Evolutionary conservation across 1,140 invertebrate genomes (phyloP).

Genomic region (Euglossa dilemma): DNA sequence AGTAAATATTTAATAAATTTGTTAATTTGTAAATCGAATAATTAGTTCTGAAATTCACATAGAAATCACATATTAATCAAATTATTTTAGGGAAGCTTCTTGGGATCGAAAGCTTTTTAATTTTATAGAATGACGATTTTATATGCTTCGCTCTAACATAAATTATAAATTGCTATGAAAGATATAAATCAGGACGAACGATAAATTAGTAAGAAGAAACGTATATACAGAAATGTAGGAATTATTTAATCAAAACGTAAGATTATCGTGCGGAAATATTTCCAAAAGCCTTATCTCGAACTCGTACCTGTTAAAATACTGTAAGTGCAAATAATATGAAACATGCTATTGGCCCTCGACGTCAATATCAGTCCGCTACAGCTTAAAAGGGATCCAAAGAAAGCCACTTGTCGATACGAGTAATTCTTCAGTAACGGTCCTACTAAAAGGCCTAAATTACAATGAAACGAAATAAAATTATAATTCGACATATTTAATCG

Average conservation of each 20-base stretch:
- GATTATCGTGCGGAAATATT: background rate
- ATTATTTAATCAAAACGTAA: background rate
- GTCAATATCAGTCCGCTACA: constrained; percentile 86
- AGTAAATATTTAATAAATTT: too few species aligned
- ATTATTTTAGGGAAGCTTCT: background rate
- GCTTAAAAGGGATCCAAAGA: constrained; percentile 86
- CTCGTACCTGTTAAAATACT: constrained; percentile 88
- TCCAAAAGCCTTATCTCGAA: background rate
- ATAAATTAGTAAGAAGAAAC: too few species aligned
- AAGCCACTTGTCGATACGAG: constrained; percentile 88
- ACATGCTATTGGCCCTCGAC: constrained; percentile 87
- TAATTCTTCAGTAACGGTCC: constrained; percentile 88
- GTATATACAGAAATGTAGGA: too few species aligned
- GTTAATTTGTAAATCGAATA: too few species aligned
- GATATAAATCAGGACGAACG: too few species aligned
- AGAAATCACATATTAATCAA: too few species aligned
- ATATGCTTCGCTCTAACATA: too few species aligned
- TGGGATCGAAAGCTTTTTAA: background rate
- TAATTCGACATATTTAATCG: background rate
- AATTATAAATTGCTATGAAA: too few species aligned
- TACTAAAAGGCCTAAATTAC: constrained; percentile 85
- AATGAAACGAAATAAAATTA: background rate
- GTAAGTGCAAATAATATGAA: constrained; percentile 88
- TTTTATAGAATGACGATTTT: background rate
- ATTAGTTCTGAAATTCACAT: too few species aligned